Evolutionary conservation across 2,888 invertebrate species (phyloP).

Genomic region (Strigamia crassipes): DNA sequence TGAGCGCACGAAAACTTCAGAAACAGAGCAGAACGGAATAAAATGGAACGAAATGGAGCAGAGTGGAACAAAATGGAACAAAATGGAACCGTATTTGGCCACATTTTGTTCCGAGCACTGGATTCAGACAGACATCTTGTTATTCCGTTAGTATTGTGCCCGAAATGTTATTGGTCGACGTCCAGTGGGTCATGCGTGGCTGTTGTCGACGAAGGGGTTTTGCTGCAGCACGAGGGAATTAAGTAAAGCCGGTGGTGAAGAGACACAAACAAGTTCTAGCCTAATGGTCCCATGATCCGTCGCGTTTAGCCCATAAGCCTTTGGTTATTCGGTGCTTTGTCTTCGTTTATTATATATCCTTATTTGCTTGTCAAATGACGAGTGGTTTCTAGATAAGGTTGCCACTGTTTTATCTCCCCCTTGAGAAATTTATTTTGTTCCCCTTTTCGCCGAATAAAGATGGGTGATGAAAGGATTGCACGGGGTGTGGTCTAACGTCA

Average conservation of each 20-base stretch:
- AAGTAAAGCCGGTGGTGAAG: conserved; percentile 6
- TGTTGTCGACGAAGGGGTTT: neutral
- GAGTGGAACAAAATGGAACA: no score
- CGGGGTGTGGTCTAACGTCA: conserved; percentile 18
- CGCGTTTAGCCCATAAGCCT: neutral
- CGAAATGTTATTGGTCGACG: no score
- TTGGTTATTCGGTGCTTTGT: neutral
- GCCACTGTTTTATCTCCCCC: conserved; percentile 7
- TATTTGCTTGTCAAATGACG: conserved; percentile 19
- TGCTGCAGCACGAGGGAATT: neutral
- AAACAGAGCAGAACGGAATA: no score
- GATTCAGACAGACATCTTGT: no score
- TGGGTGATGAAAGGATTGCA: conserved; percentile 30
- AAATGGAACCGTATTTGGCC: no score
- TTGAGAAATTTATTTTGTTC: conserved; percentile 18
- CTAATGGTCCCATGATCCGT: neutral
- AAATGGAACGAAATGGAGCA: no score
- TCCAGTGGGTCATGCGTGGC: neutral
- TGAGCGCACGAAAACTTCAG: no score
- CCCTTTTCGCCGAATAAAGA: neutral
- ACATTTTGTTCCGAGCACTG: no score
- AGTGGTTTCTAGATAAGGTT: neutral
- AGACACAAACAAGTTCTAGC: neutral
- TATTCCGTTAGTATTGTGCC: no score
- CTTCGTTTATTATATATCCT: neutral